Conservation (phyloP, 1,140 invertebrate genomes). For the Caenorhabditis remanei region DNA sequence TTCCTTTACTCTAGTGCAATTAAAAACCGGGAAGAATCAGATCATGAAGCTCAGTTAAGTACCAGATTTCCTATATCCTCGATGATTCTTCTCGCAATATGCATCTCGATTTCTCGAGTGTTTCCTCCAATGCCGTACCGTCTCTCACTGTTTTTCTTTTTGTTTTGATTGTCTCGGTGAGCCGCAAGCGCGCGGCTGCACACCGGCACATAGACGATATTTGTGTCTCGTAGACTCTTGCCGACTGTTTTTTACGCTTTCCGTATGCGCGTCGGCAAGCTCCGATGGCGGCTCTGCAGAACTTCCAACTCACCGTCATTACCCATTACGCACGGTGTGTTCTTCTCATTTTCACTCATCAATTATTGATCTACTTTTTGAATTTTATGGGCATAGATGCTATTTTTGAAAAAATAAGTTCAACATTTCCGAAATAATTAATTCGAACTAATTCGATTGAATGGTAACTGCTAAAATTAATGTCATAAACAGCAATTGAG, state of each 20-base stretch:
- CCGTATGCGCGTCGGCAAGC: conserved; percentile 25
- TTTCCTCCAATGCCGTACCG: neutral
- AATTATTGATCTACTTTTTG: neutral
- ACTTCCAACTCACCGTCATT: conserved; percentile 55
- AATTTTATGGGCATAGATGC: too few relatives aligned
- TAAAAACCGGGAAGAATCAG: neutral
- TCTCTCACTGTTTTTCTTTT: conserved; percentile 36
- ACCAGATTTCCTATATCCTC: conserved; percentile 10
- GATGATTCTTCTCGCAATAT: conserved; percentile 43
- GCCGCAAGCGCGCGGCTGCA: conserved; percentile 33
- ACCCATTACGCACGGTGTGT: conserved; percentile 42
- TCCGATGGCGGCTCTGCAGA: conserved; percentile 17
- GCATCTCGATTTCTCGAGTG: conserved; percentile 44
- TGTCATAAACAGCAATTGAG: neutral
- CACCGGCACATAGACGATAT: conserved; percentile 29
- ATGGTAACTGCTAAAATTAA: too few relatives aligned
- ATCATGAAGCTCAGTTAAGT: conserved; percentile 19
- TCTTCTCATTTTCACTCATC: conserved; percentile 29
- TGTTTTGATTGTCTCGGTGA: conserved; percentile 51
- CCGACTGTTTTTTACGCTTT: conserved; percentile 55
- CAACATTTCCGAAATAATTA: too few relatives aligned
- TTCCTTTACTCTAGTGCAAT: neutral
- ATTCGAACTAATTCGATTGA: too few relatives aligned
- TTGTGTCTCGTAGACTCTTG: conserved; percentile 40
- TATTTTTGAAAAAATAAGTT: too few relatives aligned